phyloP scores from a whole-genome alignment of 2,113 vertebrate genomes.

The Felis catus region F.catus_Fca126_mat1.0 CM031425.1:8744001-8744500 shows the following conservation, averaged over 20 bases:
- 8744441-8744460: neutral
- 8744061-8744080: no score
- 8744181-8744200: neutral
- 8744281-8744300: neutral
- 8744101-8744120: neutral
- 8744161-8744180: no score
- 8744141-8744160: neutral
- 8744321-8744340: neutral
- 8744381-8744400: neutral
- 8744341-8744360: neutral
- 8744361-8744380: neutral
- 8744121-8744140: neutral
- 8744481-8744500: neutral
- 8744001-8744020: no score
- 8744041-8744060: neutral
- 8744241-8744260: rapidly evolving
- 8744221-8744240: neutral
- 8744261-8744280: neutral
- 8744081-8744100: rapidly evolving
- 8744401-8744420: neutral
- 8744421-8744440: neutral
- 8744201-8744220: no score
- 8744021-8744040: rapidly evolving
- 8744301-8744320: no score
- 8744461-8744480: neutral